Evolutionary conservation across 2,888 invertebrate genomes (phyloP), one percentile per base, ranked within the genome.

Genomic region (Protodeltote pygarga): DNA sequence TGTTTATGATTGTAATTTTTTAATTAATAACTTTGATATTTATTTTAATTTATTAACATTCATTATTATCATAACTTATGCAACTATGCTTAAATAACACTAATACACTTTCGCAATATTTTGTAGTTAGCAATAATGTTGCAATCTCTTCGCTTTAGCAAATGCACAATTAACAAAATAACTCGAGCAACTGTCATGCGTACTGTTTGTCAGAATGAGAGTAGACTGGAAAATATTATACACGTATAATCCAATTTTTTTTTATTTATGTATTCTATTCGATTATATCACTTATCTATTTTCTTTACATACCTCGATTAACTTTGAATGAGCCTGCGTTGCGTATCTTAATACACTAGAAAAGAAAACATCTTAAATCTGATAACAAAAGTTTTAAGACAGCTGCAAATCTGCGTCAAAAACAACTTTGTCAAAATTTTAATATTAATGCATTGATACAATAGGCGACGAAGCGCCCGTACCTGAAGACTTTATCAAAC

Each of bases 391-490:
- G 59, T 53, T 35, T 63, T 38, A 58, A 46, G 52, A 45, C 50
- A 52, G 81, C 82, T 87, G 84, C 85, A 85, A 87, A 77, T 79
- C 69, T 77, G 79, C 72, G 73, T 79, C 61, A 71, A 58, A 69
- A 52, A 71, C 61, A 63, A 68, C 52, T 60, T 44, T 61, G 46
- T 67, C 58, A 50, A 49, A 32, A 53, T 65, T 63, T 59, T 72
- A 77, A 65, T 89, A 81, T 84, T 76, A 15, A 63, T 78, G 68
- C 73, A 77, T 78, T 83, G 61, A 76, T 82, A 45, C 75, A 75
- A 65, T 85, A 97, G 98, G 98, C 96, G 98, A 98, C 93, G 98
- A 98, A 93, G 97, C 97, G 87, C 97, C 97, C 77, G 96, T 97
- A 85, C 97, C 97, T 77, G 96, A 97, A 79, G 97, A 97, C 92